These are phyloP conservation scores for Forbesichthys agassizii DNA, from an alignment of 2,113 vertebrate species.

Conservation along the genomic window DNA sequence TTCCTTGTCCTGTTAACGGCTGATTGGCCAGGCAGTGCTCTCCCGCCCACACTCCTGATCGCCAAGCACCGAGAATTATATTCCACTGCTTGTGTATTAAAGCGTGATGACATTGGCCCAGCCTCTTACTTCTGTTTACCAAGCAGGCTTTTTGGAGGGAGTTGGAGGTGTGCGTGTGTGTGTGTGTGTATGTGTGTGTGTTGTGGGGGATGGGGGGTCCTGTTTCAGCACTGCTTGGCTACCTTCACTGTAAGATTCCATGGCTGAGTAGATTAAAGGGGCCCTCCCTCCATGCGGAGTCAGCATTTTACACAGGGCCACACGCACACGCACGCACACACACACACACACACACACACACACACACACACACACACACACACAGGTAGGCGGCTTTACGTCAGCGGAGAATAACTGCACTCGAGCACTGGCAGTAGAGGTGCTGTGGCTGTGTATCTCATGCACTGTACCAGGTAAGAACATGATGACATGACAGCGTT, in stretches of 20 bases:
- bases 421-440: neutral
- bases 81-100: conserved; percentile 40
- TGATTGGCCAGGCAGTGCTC: conserved; percentile 40
- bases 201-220: conserved; percentile 1
- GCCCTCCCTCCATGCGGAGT: conserved; percentile 16
- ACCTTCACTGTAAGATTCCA: conserved; percentile 12
- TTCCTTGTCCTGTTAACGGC: conserved; percentile 43
- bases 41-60: conserved; percentile 11
- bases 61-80: conserved; percentile 47
- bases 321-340: neutral
- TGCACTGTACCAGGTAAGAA: too few species aligned
- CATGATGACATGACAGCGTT: too few species aligned
- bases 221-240: neutral
- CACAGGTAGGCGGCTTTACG: neutral
- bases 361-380: conserved; percentile 10
- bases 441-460: too few species aligned
- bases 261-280: conserved; percentile 32
- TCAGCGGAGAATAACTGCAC: neutral
- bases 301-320: conserved; percentile 11
- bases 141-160: neutral
- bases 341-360: conserved; percentile 7
- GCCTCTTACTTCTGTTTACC: conserved; percentile 25
- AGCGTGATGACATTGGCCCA: conserved; percentile 16
- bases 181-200: neutral
- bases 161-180: neutral